These are phyloP conservation scores for Ascaphus truei DNA, from an alignment of 2,113 vertebrate genomes.

Conservation along the genomic window DNA sequence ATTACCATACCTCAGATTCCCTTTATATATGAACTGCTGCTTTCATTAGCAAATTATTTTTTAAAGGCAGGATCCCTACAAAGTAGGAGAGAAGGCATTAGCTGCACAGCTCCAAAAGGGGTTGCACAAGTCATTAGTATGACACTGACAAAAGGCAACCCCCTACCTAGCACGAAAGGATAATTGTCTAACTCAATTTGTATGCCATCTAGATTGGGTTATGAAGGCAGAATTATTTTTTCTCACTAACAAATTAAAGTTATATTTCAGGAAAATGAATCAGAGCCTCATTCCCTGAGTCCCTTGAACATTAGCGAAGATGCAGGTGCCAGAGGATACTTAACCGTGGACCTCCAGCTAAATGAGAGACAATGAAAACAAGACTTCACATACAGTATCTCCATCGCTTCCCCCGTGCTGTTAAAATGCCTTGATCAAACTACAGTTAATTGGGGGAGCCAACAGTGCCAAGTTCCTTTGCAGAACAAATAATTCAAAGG, in stretches of 20 bases:
- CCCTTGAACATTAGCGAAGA: slow-evolving; percentile 4
- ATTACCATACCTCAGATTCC: no score
- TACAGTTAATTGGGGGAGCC: background rate
- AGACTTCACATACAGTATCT: background rate
- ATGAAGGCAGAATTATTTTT: background rate
- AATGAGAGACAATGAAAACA: slow-evolving; percentile 31
- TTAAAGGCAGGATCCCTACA: no score
- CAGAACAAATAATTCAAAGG: background rate
- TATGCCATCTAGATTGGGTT: slow-evolving; percentile 5
- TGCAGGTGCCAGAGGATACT: background rate
- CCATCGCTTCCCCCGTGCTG: background rate
- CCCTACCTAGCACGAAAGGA: background rate
- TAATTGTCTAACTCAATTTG: slow-evolving; percentile 14
- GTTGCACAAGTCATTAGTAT: background rate
- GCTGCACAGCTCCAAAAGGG: no score
- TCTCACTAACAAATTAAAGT: slow-evolving; percentile 14
- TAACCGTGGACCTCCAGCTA: slow-evolving; percentile 15
- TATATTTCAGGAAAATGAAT: slow-evolving; percentile 22
- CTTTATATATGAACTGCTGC: no score
- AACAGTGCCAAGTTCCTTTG: background rate
- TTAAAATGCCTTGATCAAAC: slow-evolving; percentile 20
- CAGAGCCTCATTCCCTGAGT: background rate
- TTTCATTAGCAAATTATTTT: no score
- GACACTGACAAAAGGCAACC: background rate
- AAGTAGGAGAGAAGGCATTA: no score